phyloP scores from a whole-genome alignment of 2,888 invertebrate species.

The Drepana falcataria region DNA sequence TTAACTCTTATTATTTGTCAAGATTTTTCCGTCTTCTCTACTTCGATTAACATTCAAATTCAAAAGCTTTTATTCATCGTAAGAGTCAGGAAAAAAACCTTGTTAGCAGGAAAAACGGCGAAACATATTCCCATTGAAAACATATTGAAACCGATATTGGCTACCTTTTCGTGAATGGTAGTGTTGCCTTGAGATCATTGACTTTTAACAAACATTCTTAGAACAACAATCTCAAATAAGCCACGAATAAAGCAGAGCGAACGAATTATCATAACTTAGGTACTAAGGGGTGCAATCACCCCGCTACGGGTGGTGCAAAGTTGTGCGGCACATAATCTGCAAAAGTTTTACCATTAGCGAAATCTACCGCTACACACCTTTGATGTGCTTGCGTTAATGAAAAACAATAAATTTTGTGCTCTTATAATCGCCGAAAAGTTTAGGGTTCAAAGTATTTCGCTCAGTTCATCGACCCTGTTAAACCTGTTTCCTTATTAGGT shows the following conservation, averaged over 20 bases:
- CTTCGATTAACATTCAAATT: too few species aligned
- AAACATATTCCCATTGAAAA: too few species aligned
- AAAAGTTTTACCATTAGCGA: constrained; percentile 1
- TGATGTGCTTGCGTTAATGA: not conserved
- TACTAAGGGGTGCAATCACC: not conserved
- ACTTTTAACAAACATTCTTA: too few species aligned
- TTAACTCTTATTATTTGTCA: too few species aligned
- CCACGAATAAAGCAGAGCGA: not conserved
- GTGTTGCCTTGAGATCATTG: too few species aligned
- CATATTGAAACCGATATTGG: too few species aligned
- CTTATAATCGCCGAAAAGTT: not conserved
- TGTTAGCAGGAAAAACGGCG: too few species aligned
- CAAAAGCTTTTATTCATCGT: too few species aligned
- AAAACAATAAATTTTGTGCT: not conserved
- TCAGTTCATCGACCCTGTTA: not conserved
- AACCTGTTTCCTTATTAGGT: not conserved
- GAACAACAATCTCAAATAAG: not conserved
- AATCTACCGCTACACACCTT: not conserved
- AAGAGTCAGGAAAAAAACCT: too few species aligned
- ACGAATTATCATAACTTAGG: not conserved
- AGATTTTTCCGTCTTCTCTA: too few species aligned
- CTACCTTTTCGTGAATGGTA: too few species aligned
- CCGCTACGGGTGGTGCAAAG: not conserved
- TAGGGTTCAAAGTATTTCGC: not conserved
- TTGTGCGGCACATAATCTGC: not conserved